phyloP scores from a whole-genome alignment of 2,797 vertebrate genomes.

The Poeciliopsis presidionis region DNA sequence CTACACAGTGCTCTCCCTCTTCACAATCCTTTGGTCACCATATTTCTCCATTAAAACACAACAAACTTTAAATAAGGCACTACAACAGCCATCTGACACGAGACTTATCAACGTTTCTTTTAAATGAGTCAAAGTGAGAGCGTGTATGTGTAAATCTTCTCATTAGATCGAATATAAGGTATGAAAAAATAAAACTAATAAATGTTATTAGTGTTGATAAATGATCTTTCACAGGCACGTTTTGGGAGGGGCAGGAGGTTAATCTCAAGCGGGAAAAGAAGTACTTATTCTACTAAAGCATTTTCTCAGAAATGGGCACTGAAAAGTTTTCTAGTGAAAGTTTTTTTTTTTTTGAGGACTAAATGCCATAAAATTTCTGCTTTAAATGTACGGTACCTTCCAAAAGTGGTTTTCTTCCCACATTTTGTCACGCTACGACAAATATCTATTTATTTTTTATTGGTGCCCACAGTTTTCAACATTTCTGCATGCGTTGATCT shows the following conservation, averaged over 20 bases:
- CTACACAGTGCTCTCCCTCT: slow-evolving; percentile 29
- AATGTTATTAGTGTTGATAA: slow-evolving; percentile 31
- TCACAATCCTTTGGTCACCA: slow-evolving; percentile 67
- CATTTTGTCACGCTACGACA: background rate
- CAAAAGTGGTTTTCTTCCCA: background rate
- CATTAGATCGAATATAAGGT: slow-evolving; percentile 26
- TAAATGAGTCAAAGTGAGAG: slow-evolving; percentile 64
- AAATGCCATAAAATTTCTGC: background rate
- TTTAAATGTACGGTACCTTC: slow-evolving; percentile 6
- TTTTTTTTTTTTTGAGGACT: background rate
- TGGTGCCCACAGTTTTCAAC: background rate
- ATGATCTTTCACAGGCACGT: slow-evolving; percentile 53
- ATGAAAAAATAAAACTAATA: slow-evolving; percentile 46
- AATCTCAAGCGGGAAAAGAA: slow-evolving; percentile 6
- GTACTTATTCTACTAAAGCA: background rate
- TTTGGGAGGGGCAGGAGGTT: background rate
- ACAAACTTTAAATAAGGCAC: slow-evolving; percentile 74
- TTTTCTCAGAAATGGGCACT: slow-evolving; percentile 3
- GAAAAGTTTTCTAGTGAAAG: slow-evolving; percentile 6
- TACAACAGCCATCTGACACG: slow-evolving; percentile 48
- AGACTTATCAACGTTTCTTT: slow-evolving; percentile 22
- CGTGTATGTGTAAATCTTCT: slow-evolving; percentile 64
- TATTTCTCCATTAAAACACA: slow-evolving; percentile 40
- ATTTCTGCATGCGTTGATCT: background rate
- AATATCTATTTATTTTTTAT: background rate